phyloP scores from a whole-genome alignment of 2,797 vertebrate species.

The Euthynnus affinis region DNA sequence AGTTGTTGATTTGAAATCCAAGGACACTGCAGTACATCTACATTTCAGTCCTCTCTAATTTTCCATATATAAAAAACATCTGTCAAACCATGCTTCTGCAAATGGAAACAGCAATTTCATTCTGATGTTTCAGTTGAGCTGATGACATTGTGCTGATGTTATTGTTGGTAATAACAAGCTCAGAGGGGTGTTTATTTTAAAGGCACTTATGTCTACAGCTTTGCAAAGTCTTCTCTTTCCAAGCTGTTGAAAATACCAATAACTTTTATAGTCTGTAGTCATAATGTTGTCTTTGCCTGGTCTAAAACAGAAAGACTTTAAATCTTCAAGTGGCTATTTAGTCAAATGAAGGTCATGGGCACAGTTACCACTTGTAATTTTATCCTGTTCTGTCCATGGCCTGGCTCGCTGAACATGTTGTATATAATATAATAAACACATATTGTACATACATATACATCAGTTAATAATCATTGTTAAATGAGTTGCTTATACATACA shows the following conservation, averaged over 20 bases:
- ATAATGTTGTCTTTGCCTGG: conserved; percentile 55
- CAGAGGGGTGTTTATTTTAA: conserved; percentile 78
- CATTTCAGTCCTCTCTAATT: conserved; percentile 59
- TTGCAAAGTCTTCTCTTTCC: conserved; percentile 66
- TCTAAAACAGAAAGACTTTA: conserved; percentile 50
- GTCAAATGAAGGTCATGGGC: conserved; percentile 60
- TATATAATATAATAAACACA: background rate
- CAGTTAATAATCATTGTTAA: background rate
- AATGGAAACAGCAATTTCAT: conserved; percentile 70
- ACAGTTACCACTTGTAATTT: conserved; percentile 18
- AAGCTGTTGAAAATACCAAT: conserved; percentile 73
- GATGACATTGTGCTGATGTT: conserved; percentile 76
- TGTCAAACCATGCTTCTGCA: conserved; percentile 65
- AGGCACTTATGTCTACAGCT: conserved; percentile 69
- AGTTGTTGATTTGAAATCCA: conserved; percentile 59
- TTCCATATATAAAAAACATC: conserved; percentile 71
- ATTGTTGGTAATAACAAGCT: conserved; percentile 73
- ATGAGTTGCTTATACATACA: conserved; percentile 10
- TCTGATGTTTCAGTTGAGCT: conserved; percentile 63
- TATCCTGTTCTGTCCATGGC: conserved; percentile 14
- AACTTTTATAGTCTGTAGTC: conserved; percentile 58
- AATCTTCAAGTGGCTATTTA: conserved; percentile 47
- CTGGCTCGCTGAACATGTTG: conserved; percentile 1
- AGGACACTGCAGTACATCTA: conserved; percentile 64
- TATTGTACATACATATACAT: background rate